Evolutionary conservation across 1,140 invertebrate genomes (phyloP).

Genomic region (Heliconius melpomene): DNA sequence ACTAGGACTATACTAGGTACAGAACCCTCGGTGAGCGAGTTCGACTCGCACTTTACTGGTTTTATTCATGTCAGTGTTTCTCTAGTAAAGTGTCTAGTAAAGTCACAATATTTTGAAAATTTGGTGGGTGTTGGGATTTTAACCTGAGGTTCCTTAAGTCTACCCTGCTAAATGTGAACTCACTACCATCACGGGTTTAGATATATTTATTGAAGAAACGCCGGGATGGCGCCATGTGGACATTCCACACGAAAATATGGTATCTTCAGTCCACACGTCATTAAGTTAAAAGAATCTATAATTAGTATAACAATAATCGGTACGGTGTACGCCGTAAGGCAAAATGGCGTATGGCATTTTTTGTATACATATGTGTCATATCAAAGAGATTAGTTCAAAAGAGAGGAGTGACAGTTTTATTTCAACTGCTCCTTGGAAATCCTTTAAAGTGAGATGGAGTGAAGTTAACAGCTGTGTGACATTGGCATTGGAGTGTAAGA

Average conservation of each 20-base stretch:
- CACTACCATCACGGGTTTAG: too few relatives aligned
- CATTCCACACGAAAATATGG: slow-evolving; percentile 25
- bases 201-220: too few relatives aligned
- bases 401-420: slow-evolving; percentile 46
- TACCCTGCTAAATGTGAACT: too few relatives aligned
- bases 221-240: too few relatives aligned
- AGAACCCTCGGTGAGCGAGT: too few relatives aligned
- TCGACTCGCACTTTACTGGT: too few relatives aligned
- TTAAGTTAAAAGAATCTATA: slow-evolving; percentile 52
- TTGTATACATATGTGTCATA: slow-evolving; percentile 67
- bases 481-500: neutral
- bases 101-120: too few relatives aligned
- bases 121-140: too few relatives aligned
- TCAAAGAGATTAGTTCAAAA: slow-evolving; percentile 72
- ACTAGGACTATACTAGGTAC: too few relatives aligned
- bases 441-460: slow-evolving; percentile 19
- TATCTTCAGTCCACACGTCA: slow-evolving; percentile 52
- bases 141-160: too few relatives aligned
- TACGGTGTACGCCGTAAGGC: slow-evolving; percentile 30
- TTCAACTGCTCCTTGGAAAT: slow-evolving; percentile 32
- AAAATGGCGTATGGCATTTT: slow-evolving; percentile 61
- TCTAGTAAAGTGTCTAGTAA: too few relatives aligned
- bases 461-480: neutral
- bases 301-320: slow-evolving; percentile 54
- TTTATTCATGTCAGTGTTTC: too few relatives aligned